phyloP scores from a whole-genome alignment of 2,797 vertebrate species.

The Microhierax caerulescens region DNA sequence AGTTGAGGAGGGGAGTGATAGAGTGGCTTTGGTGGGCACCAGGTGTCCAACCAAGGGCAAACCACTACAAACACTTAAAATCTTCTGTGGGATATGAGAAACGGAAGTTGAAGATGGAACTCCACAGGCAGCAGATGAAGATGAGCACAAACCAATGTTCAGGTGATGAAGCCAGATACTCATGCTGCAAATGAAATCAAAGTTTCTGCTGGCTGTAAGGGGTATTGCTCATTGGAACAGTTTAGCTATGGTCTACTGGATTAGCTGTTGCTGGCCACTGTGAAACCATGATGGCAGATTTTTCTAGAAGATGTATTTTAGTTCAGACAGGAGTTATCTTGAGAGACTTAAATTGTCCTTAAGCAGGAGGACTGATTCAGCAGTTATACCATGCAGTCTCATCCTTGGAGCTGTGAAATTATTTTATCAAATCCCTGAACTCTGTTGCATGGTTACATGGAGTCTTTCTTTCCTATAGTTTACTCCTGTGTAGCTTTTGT shows the following conservation, averaged over 20 bases:
- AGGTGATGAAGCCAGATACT: neutral
- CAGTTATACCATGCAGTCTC: fast-evolving
- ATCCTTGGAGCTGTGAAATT: neutral
- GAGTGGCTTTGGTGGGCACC: too few species aligned
- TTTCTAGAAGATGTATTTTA: neutral
- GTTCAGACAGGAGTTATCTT: neutral
- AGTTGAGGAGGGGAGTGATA: too few species aligned
- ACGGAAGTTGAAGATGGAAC: neutral
- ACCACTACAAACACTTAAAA: neutral
- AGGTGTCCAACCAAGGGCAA: too few species aligned
- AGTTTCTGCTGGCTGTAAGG: neutral
- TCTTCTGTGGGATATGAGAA: neutral
- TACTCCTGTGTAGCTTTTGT: neutral
- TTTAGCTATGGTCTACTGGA: neutral
- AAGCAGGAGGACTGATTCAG: neutral
- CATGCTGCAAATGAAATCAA: neutral
- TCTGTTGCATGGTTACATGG: neutral
- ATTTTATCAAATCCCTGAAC: neutral
- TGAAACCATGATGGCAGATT: neutral
- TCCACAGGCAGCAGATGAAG: neutral
- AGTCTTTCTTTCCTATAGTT: neutral
- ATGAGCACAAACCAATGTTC: neutral
- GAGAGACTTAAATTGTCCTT: neutral
- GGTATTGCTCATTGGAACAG: neutral
- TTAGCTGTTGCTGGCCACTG: neutral